Evolutionary conservation across 2,113 vertebrate species (phyloP), one percentile per base, ranked within the genome.

Genomic region (Aphyosemion australe): DNA sequence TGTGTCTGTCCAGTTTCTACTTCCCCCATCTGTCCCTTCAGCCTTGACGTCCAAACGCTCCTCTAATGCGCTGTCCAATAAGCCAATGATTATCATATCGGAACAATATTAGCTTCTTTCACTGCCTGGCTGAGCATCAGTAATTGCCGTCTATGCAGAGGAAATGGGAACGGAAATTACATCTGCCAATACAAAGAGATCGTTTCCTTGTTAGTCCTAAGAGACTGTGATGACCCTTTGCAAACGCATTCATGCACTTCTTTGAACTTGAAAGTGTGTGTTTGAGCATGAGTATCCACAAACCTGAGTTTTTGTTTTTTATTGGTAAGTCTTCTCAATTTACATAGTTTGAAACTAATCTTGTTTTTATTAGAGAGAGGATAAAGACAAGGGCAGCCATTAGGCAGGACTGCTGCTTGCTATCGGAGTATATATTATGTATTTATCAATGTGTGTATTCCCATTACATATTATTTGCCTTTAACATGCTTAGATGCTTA

Each of bases 151-250:
- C 79, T 21, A 9, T 69, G 73, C 72, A 77, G 75, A 75, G 88
- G 82, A 89, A 91, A 89, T 88, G 81, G 84, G 75, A 78, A 85
- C 75, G 84, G 87, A 91, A 88, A 91, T 90, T 83, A 84, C 88
- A 88, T 86, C 81, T 77, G 77, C 67, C 84, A 76, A 75, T 78
- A 82, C 71, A 87, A 86, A 84, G 53, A 82, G 70, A 85, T 87
- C 0, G 60, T 85, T 85, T 88, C 77, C 85, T 83, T 86, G 77
- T 87, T 76, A 79, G 69, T 77, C 85, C 79, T 70, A 41, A 74
- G 87, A 73, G 85, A 87, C 78, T 74, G 32, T 16, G 73, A 76
- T 84, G 87, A 78, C 78, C 69, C 32, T 12, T 55, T 42, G 26
- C 54, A 31, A 55, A 59, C 58, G 42, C 61, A 42, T 56, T 52